Evolutionary conservation across 2,113 vertebrate genomes (phyloP).

Genomic region (Rhinolophus sinicus): DNA sequence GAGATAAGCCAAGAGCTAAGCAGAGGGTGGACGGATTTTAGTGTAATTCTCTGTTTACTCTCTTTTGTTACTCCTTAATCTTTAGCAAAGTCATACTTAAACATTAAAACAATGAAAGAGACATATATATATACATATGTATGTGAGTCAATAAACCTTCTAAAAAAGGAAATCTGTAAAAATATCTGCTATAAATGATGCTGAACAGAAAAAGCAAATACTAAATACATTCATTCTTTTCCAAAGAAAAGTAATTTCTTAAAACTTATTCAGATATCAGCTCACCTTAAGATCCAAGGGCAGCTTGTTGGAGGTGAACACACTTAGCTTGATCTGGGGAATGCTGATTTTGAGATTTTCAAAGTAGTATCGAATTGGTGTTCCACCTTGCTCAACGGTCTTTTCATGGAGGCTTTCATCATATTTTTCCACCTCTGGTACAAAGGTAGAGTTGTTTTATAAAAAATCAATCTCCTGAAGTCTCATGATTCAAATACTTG

Average conservation of each 20-base stretch:
- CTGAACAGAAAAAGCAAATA: neutral
- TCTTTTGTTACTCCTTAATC: neutral
- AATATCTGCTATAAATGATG: neutral
- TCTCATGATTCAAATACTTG: neutral
- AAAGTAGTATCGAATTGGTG: constrained; percentile 94
- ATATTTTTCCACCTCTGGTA: constrained; percentile 93
- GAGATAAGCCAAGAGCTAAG: neutral
- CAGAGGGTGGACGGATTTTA: neutral
- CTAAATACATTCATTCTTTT: neutral
- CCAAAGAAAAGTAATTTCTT: neutral
- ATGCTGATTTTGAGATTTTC: constrained; percentile 99
- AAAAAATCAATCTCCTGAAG: neutral
- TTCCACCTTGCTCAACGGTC: constrained; percentile 86
- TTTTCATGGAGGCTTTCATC: constrained; percentile 96
- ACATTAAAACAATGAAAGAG: neutral
- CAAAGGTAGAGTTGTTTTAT: constrained; percentile 56
- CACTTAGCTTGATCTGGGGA: constrained; percentile 96
- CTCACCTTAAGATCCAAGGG: constrained; percentile 96
- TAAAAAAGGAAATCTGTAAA: neutral
- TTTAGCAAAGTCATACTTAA: constrained; percentile 20
- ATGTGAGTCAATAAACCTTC: neutral
- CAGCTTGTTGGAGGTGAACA: constrained; percentile 97
- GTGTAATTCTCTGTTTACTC: neutral
- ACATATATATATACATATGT: neutral
- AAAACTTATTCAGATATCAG: accelerated